phyloP scores from a whole-genome alignment of 2,113 vertebrate species.

The Daboia siamensis region DNA sequence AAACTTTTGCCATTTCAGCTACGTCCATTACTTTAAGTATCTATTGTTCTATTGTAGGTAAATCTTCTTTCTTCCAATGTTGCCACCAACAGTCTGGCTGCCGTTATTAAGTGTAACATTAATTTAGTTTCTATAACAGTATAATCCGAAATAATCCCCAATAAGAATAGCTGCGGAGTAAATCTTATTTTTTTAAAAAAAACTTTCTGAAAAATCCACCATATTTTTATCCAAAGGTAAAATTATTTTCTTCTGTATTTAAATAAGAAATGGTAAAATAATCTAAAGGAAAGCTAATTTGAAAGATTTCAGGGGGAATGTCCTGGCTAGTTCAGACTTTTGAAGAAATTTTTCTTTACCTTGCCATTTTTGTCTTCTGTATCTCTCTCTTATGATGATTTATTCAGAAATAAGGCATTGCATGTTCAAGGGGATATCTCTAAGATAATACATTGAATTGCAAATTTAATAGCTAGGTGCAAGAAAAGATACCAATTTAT shows the following conservation, averaged over 20 bases:
- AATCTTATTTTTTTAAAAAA: no score
- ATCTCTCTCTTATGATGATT: neutral
- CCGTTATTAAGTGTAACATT: no score
- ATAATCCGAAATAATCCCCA: no score
- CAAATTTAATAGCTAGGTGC: neutral
- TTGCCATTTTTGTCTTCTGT: neutral
- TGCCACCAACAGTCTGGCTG: no score
- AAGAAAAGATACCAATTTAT: neutral
- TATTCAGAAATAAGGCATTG: neutral
- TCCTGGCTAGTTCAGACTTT: neutral
- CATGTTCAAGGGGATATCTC: neutral
- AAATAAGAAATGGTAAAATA: neutral
- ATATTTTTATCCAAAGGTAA: neutral
- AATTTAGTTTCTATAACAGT: no score
- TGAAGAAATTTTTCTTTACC: neutral
- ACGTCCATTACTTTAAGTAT: no score
- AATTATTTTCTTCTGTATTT: constrained; percentile 1
- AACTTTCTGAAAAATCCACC: no score
- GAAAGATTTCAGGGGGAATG: neutral
- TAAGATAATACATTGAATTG: neutral
- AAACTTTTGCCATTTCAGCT: no score
- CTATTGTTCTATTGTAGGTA: no score
- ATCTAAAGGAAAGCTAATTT: neutral
- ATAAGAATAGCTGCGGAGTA: no score
- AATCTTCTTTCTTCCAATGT: no score